Base-by-base conservation (phyloP, 2,888 invertebrate genomes). In the Volucella inflata region DNA sequence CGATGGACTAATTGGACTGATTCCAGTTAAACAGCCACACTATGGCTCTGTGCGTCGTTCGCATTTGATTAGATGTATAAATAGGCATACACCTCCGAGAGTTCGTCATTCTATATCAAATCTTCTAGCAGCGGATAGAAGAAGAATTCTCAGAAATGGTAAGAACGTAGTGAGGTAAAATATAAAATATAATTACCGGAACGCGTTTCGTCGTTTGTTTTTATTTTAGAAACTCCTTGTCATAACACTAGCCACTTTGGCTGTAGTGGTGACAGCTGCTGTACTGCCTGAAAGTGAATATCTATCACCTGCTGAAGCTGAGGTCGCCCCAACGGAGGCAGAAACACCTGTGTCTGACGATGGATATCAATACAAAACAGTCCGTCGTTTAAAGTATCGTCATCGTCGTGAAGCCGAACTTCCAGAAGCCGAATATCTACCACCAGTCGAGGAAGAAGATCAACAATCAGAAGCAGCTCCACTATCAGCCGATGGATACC, bases 401-500 rank as follows among this genome's bases (percentile, higher is more conserved):
- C 87, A 87, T 2, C 89, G 89, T 71, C 89, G 89, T 55, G 89
- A 89, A 72, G 89, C 88, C 1, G 81, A 78, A 11, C 8, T 21
- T n/a, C 78, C 87, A 10, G 46, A 85, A 44, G 38, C 51, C 10
- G 88, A 90, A 38, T 90, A 90, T 68, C 85, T 90, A 81, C 90
- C 90, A 14, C 89, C 90, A 8, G 81, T 83, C 12, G 87, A 79
- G 30, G 87, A 65, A 1, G 77, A 40, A 1, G 53, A 21, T 9
- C 16, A 44, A n/a, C 44, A 62, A 14, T 16, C 70, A 2, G 77
- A 87, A 80, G 60, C 74, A 36, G 79, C 81, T 8, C 59, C 71
- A 6, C 42, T 88, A 0, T 78, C 88, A 16, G 89, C 90, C 87
- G 90, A 91, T 88, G 90, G 91, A 50, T 90, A 90, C 87, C 90